phyloP scores from a whole-genome alignment of 2,113 vertebrate species.

The Dasypus novemcinctus region DNA sequence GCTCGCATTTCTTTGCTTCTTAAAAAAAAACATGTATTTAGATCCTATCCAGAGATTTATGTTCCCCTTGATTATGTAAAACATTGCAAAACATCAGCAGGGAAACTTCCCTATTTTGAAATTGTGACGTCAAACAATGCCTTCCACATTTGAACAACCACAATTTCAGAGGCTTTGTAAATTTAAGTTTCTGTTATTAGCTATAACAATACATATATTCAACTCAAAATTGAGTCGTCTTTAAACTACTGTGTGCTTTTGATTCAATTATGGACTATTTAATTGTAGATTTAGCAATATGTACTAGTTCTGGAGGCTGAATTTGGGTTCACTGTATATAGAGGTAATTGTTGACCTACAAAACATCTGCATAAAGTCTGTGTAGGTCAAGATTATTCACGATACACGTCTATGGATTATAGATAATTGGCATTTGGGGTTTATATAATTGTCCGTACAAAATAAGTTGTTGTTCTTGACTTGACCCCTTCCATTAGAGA shows the following conservation, averaged over 20 bases:
- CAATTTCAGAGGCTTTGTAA: neutral
- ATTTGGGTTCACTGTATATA: neutral
- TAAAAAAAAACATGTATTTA: neutral
- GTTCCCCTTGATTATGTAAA: neutral
- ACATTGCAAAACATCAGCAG: neutral
- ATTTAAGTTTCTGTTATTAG: neutral
- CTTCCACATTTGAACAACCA: neutral
- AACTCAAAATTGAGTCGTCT: neutral
- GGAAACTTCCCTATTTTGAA: neutral
- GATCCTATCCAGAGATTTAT: neutral
- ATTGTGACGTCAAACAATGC: neutral
- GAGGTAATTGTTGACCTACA: neutral
- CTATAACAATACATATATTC: neutral
- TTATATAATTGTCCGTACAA: neutral
- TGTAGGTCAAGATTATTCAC: neutral
- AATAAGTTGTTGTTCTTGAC: neutral
- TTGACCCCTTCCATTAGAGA: neutral
- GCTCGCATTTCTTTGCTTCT: neutral
- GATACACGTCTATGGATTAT: neutral
- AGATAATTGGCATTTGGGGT: neutral
- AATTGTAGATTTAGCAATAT: neutral
- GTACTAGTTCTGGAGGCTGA: neutral
- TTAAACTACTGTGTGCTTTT: neutral
- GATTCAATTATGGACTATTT: neutral
- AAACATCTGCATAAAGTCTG: neutral